phyloP scores from a whole-genome alignment of 2,113 vertebrate genomes.

The Phyllopteryx taeniolatus region DNA sequence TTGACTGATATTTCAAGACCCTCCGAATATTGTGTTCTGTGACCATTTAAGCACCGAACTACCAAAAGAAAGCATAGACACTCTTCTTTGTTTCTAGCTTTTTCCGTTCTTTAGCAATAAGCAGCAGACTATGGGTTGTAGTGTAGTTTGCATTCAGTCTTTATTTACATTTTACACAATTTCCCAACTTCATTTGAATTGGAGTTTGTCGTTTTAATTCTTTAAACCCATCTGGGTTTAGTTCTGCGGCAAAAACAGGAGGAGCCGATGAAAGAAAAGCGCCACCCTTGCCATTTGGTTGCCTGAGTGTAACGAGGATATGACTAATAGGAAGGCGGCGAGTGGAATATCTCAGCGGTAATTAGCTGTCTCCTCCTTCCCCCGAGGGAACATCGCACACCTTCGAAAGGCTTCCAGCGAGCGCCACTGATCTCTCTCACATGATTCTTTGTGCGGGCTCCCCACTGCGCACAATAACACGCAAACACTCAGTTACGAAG shows the following conservation, averaged over 20 bases:
- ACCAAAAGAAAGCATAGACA: too few species aligned
- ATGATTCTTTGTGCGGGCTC: constrained; percentile 7
- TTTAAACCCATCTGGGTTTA: constrained; percentile 34
- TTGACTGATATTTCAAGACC: too few species aligned
- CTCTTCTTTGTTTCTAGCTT: too few species aligned
- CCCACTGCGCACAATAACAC: constrained; percentile 11
- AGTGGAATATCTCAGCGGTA: constrained; percentile 47
- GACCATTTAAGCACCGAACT: too few species aligned
- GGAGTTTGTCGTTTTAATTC: constrained; percentile 11
- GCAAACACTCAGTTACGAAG: constrained; percentile 22
- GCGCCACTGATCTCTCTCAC: constrained; percentile 35
- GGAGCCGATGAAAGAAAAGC: constrained; percentile 26
- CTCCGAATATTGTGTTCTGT: too few species aligned
- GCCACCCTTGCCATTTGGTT: constrained; percentile 36
- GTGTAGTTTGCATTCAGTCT: too few species aligned
- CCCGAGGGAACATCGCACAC: constrained; percentile 32
- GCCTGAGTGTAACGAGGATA: constrained; percentile 52
- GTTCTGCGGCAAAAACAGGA: constrained; percentile 6
- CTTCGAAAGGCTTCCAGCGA: constrained; percentile 57
- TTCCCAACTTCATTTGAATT: too few species aligned
- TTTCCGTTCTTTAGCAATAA: too few species aligned
- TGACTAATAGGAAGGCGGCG: constrained; percentile 54
- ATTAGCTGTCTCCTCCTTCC: constrained; percentile 54
- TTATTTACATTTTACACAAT: too few species aligned
- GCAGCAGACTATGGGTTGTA: too few species aligned